phyloP scores from a whole-genome alignment of 2,113 vertebrate genomes.

The Nothocercus julius region DNA sequence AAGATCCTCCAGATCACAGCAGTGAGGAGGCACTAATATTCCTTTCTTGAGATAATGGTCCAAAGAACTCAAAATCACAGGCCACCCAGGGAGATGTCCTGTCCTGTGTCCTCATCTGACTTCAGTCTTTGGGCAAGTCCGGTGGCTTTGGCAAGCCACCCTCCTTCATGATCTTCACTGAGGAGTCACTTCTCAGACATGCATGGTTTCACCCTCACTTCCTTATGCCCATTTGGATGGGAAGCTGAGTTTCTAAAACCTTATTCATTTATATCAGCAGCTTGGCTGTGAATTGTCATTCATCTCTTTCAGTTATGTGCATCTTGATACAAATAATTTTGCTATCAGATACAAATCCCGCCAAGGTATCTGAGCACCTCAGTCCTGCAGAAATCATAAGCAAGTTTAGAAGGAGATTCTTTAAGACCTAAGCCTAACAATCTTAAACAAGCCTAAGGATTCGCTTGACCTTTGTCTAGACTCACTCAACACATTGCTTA shows the following conservation, averaged over 20 bases:
- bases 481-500: neutral
- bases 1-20: neutral
- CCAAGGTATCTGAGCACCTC: neutral
- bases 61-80: neutral
- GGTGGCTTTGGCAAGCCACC: neutral
- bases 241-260: neutral
- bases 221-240: neutral
- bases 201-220: neutral
- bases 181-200: neutral
- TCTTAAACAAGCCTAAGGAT: neutral
- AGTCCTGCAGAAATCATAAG: neutral
- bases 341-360: neutral
- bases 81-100: neutral
- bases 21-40: neutral
- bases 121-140: neutral
- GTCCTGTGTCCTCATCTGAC: neutral
- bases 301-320: neutral
- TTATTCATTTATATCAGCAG: neutral
- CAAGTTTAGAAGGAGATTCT: neutral
- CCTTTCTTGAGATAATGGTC: neutral
- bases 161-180: neutral
- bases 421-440: neutral
- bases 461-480: neutral
- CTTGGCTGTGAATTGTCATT: neutral
- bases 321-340: neutral